phyloP scores from a whole-genome alignment of 2,113 vertebrate genomes.

The Gobiocypris rarus region DNA sequence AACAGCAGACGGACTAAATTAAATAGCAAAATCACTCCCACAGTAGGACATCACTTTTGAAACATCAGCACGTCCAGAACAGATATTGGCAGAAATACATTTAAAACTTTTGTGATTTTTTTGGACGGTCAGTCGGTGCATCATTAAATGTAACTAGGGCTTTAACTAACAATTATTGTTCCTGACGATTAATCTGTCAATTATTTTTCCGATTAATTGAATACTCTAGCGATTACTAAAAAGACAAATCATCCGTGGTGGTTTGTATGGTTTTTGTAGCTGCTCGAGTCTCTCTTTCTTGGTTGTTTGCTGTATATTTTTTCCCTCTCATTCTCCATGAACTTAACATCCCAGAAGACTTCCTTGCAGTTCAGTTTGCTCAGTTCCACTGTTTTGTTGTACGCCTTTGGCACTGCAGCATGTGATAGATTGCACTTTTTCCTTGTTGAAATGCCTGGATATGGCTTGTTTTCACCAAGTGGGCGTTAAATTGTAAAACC shows the following conservation, averaged over 20 bases:
- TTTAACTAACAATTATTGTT: no score
- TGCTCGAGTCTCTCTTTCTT: neutral
- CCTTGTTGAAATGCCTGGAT: slow-evolving; percentile 23
- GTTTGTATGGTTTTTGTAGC: neutral
- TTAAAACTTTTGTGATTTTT: no score
- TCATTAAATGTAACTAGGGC: neutral
- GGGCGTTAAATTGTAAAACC: slow-evolving; percentile 25
- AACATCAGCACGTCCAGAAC: no score
- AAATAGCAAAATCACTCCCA: neutral
- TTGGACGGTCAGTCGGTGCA: no score
- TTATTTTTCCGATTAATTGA: no score
- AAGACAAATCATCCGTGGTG: neutral
- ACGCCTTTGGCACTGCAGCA: slow-evolving; percentile 23
- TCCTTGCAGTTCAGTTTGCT: neutral
- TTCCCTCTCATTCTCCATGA: slow-evolving; percentile 16
- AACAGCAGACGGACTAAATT: no score
- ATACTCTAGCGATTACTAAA: neutral
- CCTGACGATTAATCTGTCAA: no score
- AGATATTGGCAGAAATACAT: no score
- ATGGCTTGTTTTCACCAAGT: slow-evolving; percentile 5
- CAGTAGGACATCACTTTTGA: no score
- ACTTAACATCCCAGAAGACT: slow-evolving; percentile 26
- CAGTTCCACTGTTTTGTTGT: slow-evolving; percentile 29
- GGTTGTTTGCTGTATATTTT: slow-evolving; percentile 18
- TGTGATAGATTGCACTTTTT: slow-evolving; percentile 31